Conservation (phyloP, 2,113 vertebrate species). For the Protobothrops mucrosquamatus region DNA sequence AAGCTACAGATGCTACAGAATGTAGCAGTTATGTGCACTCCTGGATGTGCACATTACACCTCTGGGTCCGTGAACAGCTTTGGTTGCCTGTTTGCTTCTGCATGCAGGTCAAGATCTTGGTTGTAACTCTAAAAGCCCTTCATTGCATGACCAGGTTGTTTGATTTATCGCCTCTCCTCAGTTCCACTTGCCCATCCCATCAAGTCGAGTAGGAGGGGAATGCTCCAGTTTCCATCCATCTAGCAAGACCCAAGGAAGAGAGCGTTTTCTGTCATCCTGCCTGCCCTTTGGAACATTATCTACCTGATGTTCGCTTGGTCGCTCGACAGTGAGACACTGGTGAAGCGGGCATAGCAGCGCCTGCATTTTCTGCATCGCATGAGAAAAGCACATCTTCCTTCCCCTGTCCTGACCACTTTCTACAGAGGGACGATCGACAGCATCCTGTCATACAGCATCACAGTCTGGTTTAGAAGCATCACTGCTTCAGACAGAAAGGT, state of each 20-base stretch:
- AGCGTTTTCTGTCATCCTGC: not conserved
- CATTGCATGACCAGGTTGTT: not conserved
- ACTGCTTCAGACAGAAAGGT: too few relatives aligned
- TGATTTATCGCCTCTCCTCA: not conserved
- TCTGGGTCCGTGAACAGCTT: not conserved
- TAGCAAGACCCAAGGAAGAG: not conserved
- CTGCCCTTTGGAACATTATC: not conserved
- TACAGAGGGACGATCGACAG: too few relatives aligned
- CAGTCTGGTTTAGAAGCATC: too few relatives aligned
- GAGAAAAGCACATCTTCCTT: too few relatives aligned
- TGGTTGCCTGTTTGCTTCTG: not conserved
- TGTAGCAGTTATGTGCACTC: not conserved
- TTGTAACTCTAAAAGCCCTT: not conserved
- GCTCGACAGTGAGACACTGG: too few relatives aligned
- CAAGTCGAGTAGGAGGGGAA: not conserved
- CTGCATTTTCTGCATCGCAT: too few relatives aligned
- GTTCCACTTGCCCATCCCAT: not conserved
- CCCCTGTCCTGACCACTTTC: too few relatives aligned
- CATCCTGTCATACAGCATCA: too few relatives aligned
- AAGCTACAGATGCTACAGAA: not conserved
- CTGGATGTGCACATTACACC: not conserved
- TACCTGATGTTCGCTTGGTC: not conserved
- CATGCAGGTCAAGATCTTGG: not conserved
- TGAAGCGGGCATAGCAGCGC: too few relatives aligned
- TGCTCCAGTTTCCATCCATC: not conserved